A percentile compares a stretch with the other conserved stretches of the same genome.
Evolutionary conservation across 2,888 invertebrate genomes (phyloP).

Genomic region (Fragum sueziense): DNA sequence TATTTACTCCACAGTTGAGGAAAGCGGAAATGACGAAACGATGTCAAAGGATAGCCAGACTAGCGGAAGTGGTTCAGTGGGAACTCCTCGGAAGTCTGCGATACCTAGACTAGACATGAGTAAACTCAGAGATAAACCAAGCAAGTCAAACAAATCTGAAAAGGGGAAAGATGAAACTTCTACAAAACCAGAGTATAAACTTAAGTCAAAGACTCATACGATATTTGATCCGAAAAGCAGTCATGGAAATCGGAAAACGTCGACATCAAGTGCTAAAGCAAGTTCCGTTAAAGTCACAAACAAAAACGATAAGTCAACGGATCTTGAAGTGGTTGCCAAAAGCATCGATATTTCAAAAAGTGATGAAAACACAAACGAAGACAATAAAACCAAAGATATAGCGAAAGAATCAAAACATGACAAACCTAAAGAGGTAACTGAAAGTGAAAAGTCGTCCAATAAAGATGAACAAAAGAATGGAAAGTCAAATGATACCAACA

Average conservation of each 20-base stretch:
- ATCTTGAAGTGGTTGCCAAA: neutral
- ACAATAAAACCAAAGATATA: neutral
- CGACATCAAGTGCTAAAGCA: slow-evolving; percentile 4
- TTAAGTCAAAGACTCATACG: slow-evolving; percentile 44
- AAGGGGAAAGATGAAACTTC: neutral
- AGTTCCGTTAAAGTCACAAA: slow-evolving; percentile 10
- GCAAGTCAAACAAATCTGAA: slow-evolving; percentile 10
- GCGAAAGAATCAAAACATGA: neutral
- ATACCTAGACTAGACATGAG: slow-evolving; percentile 9
- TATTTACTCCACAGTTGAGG: slow-evolving; percentile 36
- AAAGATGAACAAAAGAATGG: neutral
- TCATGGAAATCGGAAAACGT: neutral
- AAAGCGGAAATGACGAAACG: slow-evolving; percentile 6
- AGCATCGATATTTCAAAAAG: neutral
- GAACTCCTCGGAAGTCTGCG: slow-evolving; percentile 2
- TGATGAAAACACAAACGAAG: neutral
- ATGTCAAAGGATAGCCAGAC: slow-evolving; percentile 16
- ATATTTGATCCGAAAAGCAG: slow-evolving; percentile 16
- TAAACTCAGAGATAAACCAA: slow-evolving; percentile 22
- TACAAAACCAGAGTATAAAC: slow-evolving; percentile 3
- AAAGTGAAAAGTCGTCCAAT: neutral
- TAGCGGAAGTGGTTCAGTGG: neutral
- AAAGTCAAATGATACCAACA: neutral
- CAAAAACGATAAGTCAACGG: slow-evolving; percentile 1
- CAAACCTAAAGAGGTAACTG: neutral